phyloP scores from a whole-genome alignment of 2,797 vertebrate species.

The Babyrousa celebensis region DNA sequence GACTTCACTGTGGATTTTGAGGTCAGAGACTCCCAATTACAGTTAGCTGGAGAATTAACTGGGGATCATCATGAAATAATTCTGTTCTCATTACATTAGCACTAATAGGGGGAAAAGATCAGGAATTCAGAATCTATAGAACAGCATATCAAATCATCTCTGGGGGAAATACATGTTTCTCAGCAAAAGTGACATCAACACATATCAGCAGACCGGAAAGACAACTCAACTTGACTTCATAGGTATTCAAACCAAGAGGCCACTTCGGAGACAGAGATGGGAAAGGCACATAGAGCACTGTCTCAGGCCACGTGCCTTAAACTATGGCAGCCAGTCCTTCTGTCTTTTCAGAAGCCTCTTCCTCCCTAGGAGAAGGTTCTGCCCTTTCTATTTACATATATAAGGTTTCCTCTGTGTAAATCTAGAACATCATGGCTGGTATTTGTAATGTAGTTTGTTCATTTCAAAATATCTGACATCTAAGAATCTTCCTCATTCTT shows the following conservation, averaged over 20 bases:
- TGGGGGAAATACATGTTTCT: background rate
- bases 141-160: background rate
- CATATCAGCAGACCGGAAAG: background rate
- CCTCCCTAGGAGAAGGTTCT: background rate
- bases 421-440: background rate
- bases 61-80: conserved; percentile 80
- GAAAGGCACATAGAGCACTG: background rate
- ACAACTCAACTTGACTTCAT: conserved; percentile 12
- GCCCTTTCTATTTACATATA: background rate
- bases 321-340: background rate
- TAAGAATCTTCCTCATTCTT: conserved; percentile 3
- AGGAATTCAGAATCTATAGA: conserved; percentile 69
- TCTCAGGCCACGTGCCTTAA: too few relatives aligned
- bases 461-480: conserved; percentile 29
- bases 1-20: conserved; percentile 81
- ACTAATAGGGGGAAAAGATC: conserved; percentile 74
- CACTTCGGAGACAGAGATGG: background rate
- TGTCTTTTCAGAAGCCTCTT: background rate
- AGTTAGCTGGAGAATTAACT: conserved; percentile 80
- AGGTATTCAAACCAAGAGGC: conserved; percentile 16
- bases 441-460: background rate
- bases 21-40: conserved; percentile 75
- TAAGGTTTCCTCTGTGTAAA: background rate
- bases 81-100: conserved; percentile 73
- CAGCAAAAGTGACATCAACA: background rate